These are phyloP conservation scores for Dinocampus coccinellae DNA, from an alignment of 2,888 invertebrate species.

Conservation along the genomic window DNA sequence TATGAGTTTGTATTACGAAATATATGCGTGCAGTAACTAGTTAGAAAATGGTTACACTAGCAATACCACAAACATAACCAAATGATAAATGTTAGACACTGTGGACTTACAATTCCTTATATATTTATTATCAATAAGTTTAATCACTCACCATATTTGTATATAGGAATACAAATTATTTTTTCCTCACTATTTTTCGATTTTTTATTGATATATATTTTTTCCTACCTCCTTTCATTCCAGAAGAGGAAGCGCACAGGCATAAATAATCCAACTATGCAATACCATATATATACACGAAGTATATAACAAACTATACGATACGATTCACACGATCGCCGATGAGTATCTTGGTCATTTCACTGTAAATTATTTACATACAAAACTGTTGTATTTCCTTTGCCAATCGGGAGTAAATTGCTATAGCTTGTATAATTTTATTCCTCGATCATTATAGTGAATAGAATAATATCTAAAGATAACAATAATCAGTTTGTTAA, in stretches of 20 bases:
- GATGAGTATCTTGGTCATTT: slow-evolving; percentile 28
- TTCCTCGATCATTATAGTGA: not conserved
- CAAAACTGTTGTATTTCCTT: slow-evolving; percentile 18
- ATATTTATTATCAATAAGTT: slow-evolving; percentile 20
- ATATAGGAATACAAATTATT: not conserved
- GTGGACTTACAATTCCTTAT: not conserved
- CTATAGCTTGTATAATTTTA: not conserved
- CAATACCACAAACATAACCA: not conserved
- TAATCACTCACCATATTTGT: slow-evolving; percentile 22
- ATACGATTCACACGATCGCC: slow-evolving; percentile 25
- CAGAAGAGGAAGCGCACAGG: slow-evolving; percentile 11
- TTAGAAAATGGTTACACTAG: not conserved
- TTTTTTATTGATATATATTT: too few species aligned
- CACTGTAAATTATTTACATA: slow-evolving; percentile 22
- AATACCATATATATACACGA: slow-evolving; percentile 11
- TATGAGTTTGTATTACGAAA: not conserved
- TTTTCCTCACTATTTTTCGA: not conserved
- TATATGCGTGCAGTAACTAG: not conserved
- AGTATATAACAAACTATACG: slow-evolving; percentile 7
- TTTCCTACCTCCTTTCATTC: not conserved
- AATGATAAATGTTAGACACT: slow-evolving; percentile 6
- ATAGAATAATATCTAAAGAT: not conserved
- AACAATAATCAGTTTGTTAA: not conserved
- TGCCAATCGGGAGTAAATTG: not conserved
- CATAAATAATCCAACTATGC: slow-evolving; percentile 6